phyloP scores from a whole-genome alignment of 2,888 invertebrate species.

The Ophion slaviceki region DNA sequence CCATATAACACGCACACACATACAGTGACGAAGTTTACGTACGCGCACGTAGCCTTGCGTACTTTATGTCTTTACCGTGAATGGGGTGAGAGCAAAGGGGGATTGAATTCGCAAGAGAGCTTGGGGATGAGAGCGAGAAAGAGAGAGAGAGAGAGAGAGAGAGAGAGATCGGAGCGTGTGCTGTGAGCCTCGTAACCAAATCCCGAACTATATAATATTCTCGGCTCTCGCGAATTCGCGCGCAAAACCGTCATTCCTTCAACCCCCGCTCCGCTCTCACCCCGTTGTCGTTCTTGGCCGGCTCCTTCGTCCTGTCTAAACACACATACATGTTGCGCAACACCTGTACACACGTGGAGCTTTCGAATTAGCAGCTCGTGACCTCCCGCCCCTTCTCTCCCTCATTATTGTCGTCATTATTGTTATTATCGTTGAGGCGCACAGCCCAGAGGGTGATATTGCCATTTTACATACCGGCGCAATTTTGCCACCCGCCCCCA shows the following conservation, averaged over 20 bases:
- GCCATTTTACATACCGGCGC: too few species aligned
- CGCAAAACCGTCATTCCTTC: conserved; percentile 12
- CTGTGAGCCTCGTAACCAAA: conserved; percentile 81
- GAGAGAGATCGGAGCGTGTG: conserved; percentile 65
- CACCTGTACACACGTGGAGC: conserved; percentile 26
- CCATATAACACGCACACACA: not conserved
- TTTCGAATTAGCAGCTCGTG: conserved; percentile 15
- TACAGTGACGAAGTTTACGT: conserved; percentile 56
- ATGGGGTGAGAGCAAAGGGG: conserved; percentile 22
- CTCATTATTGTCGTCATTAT: too few species aligned
- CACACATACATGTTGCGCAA: conserved; percentile 27
- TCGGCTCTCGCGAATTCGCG: conserved; percentile 58
- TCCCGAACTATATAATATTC: conserved; percentile 62
- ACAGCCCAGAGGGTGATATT: too few species aligned
- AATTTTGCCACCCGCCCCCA: too few species aligned
- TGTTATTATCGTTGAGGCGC: too few species aligned
- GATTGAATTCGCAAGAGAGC: conserved; percentile 51
- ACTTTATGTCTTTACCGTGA: conserved; percentile 52
- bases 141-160: not conserved
- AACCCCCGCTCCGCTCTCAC: not conserved
- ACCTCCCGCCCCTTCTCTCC: too few species aligned
- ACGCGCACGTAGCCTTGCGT: conserved; percentile 55
- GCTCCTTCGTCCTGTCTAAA: not conserved
- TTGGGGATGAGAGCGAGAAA: conserved; percentile 14
- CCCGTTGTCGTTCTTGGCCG: not conserved